These are phyloP conservation scores for Parapsyche elsis DNA, from an alignment of 1,140 invertebrate genomes.

Conservation along the genomic window DNA sequence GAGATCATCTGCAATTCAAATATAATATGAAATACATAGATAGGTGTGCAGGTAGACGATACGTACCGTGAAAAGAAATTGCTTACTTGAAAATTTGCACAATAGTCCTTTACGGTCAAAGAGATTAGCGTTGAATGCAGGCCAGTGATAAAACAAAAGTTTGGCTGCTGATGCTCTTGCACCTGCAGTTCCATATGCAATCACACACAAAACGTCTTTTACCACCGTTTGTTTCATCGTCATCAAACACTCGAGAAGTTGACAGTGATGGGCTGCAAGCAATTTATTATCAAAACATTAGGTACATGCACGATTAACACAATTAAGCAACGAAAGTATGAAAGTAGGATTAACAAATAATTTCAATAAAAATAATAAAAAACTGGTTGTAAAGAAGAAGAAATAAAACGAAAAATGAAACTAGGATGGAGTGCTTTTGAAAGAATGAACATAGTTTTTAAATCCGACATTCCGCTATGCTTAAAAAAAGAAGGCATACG, in stretches of 20 bases:
- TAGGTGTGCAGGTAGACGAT: neutral
- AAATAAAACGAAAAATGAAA: no score
- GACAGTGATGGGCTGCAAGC: slow-evolving; percentile 87
- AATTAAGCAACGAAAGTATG: no score
- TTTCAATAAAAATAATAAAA: no score
- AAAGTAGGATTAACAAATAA: no score
- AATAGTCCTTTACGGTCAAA: slow-evolving; percentile 91
- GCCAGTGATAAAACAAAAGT: slow-evolving; percentile 99
- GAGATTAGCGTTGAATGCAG: slow-evolving; percentile 94
- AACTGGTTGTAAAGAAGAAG: neutral
- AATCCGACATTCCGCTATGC: no score
- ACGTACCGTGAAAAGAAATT: no score
- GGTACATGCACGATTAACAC: no score
- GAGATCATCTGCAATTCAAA: slow-evolving; percentile 70
- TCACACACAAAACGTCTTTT: slow-evolving; percentile 94
- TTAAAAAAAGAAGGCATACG: no score
- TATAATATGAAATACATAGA: no score
- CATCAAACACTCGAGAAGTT: slow-evolving; percentile 95
- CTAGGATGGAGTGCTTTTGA: no score
- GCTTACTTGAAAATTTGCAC: slow-evolving; percentile 88
- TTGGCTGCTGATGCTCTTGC: slow-evolving; percentile 94
- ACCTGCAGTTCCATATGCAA: slow-evolving; percentile 94
- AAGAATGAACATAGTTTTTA: no score
- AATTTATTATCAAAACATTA: slow-evolving; percentile 17
- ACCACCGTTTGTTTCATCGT: slow-evolving; percentile 88